phyloP scores from a whole-genome alignment of 2,888 invertebrate genomes.

The Meteorus colon region DNA sequence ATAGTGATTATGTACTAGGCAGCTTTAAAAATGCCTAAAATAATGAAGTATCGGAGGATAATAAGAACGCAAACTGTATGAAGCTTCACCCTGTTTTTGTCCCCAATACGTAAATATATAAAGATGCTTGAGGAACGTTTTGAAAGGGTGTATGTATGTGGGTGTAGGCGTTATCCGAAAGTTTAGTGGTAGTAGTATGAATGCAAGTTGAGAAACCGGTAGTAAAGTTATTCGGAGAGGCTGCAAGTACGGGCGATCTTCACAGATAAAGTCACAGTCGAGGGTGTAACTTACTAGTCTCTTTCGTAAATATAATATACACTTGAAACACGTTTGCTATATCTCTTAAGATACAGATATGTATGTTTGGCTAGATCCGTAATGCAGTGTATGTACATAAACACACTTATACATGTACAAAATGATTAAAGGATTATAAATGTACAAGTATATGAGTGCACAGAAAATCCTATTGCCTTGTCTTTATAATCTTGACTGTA shows the following conservation, averaged over 20 bases:
- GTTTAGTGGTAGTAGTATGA: conserved; percentile 62
- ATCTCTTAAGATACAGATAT: conserved; percentile 6
- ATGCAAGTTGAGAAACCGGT: conserved; percentile 68
- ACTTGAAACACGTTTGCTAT: conserved; percentile 37
- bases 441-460: conserved; percentile 4
- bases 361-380: conserved; percentile 27
- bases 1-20: neutral
- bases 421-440: conserved; percentile 34
- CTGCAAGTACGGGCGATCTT: conserved; percentile 65
- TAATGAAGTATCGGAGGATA: neutral
- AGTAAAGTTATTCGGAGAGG: conserved; percentile 71
- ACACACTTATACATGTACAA: neutral
- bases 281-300: conserved; percentile 72
- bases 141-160: conserved; percentile 57
- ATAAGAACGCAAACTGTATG: neutral
- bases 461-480: conserved; percentile 28
- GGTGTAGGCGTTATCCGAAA: conserved; percentile 64
- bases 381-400: conserved; percentile 21
- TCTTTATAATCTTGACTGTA: conserved; percentile 31
- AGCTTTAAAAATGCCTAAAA: neutral
- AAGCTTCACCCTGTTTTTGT: neutral
- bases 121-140: conserved; percentile 28
- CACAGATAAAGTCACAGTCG: conserved; percentile 65
- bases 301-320: conserved; percentile 49
- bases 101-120: conserved; percentile 15